Conservation (phyloP, 37 sponge, comb jelly and placozoan species). For the Bolinopsis microptera region DNA sequence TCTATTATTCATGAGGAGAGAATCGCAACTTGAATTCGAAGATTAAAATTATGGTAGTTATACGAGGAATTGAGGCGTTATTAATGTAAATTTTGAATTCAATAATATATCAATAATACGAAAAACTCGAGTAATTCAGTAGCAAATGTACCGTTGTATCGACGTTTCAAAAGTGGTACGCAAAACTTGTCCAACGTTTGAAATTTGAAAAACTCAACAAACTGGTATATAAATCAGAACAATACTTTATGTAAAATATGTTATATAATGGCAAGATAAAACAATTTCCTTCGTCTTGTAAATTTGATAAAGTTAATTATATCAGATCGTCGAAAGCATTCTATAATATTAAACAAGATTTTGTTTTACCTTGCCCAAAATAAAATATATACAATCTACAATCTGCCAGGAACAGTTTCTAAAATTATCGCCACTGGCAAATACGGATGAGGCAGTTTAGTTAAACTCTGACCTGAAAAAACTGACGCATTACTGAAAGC, state of each 20-base stretch:
- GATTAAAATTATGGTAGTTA: too few species aligned
- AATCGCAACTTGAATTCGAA: too few species aligned
- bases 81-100: background rate
- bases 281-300: background rate
- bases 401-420: background rate
- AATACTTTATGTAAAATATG: background rate
- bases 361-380: background rate
- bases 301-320: background rate
- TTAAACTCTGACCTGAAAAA: background rate
- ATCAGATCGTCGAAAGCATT: background rate
- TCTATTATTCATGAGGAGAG: too few species aligned
- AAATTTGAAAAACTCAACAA: background rate
- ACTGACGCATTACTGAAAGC: slow-evolving; percentile 59
- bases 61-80: background rate
- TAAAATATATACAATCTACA: background rate
- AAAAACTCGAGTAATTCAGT: background rate
- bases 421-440: slow-evolving; percentile 46
- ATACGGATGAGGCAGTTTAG: slow-evolving; percentile 4
- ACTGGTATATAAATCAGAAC: background rate
- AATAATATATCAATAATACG: background rate
- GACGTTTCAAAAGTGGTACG: background rate
- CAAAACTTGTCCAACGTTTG: background rate
- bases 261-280: background rate
- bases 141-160: background rate
- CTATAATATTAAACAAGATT: background rate